These are phyloP conservation scores for Lepidocolaptes lacrymiger DNA, from an alignment of 2,797 vertebrate genomes.

Conservation along the genomic window DNA sequence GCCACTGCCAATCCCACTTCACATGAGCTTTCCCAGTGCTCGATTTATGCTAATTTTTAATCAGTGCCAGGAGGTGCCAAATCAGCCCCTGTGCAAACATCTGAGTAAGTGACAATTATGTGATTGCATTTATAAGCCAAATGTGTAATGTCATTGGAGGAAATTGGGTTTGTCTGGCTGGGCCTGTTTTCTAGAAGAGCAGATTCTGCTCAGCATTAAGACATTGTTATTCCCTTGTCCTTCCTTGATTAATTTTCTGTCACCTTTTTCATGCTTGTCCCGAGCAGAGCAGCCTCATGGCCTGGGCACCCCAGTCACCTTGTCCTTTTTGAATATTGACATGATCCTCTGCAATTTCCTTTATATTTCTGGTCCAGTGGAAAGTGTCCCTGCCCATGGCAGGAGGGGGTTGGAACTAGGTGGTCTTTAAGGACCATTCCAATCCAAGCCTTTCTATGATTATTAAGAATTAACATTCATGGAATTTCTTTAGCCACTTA, in stretches of 20 bases:
- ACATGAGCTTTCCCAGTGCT: neutral
- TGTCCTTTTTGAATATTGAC: neutral
- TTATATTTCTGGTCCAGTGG: neutral
- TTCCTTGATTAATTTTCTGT: neutral
- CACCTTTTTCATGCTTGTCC: neutral
- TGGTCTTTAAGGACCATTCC: neutral
- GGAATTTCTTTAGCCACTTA: neutral
- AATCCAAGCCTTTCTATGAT: neutral
- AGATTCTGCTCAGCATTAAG: neutral
- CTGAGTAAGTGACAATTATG: neutral
- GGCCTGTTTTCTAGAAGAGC: neutral
- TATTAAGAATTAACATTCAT: neutral
- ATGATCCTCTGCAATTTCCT: neutral
- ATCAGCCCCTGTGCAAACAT: neutral
- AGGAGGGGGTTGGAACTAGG: neutral
- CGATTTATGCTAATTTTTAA: neutral
- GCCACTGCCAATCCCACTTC: neutral
- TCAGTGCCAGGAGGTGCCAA: conserved; percentile 2
- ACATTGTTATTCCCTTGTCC: neutral
- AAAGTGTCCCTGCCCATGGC: neutral
- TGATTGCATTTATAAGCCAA: neutral
- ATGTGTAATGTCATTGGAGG: neutral
- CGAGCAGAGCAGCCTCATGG: accelerated
- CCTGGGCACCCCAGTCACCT: accelerated
- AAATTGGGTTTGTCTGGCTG: neutral